Conservation (phyloP, 1,140 invertebrate species). For the Aphelenchoides fujianensis region DNA sequence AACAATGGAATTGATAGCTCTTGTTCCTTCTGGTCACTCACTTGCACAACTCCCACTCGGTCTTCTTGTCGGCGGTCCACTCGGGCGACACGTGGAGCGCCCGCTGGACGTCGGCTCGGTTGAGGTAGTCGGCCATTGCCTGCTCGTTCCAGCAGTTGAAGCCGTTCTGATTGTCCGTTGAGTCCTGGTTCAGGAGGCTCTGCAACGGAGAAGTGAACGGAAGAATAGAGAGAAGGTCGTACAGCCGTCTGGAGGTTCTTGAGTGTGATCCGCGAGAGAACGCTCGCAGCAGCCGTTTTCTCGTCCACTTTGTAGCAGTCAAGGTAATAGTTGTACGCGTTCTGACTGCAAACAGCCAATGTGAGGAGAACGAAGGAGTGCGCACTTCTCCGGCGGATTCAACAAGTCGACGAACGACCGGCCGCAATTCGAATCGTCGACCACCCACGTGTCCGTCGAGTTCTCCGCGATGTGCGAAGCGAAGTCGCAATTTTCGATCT, state of each 20-base stretch:
- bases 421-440: slow-evolving; percentile 26
- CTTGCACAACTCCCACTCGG: slow-evolving; percentile 20
- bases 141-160: slow-evolving; percentile 30
- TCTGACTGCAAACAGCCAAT: slow-evolving; percentile 14
- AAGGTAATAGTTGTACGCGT: slow-evolving; percentile 23
- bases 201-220: no score
- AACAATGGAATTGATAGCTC: neutral
- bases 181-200: slow-evolving; percentile 29
- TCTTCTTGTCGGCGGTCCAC: slow-evolving; percentile 17
- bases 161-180: slow-evolving; percentile 30
- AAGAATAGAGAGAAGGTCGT: neutral
- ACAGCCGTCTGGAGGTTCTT: slow-evolving; percentile 6
- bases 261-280: neutral
- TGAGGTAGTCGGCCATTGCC: slow-evolving; percentile 23
- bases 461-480: slow-evolving; percentile 20
- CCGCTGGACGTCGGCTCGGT: slow-evolving; percentile 11
- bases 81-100: slow-evolving; percentile 21
- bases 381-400: slow-evolving; percentile 26
- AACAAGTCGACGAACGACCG: slow-evolving; percentile 18
- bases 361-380: neutral
- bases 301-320: slow-evolving; percentile 24
- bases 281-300: slow-evolving; percentile 9
- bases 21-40: neutral
- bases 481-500: slow-evolving; percentile 26
- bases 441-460: slow-evolving; percentile 21